Evolutionary conservation across 2,113 vertebrate species (phyloP).

Genomic region (Petrocephalus zakoni): DNA sequence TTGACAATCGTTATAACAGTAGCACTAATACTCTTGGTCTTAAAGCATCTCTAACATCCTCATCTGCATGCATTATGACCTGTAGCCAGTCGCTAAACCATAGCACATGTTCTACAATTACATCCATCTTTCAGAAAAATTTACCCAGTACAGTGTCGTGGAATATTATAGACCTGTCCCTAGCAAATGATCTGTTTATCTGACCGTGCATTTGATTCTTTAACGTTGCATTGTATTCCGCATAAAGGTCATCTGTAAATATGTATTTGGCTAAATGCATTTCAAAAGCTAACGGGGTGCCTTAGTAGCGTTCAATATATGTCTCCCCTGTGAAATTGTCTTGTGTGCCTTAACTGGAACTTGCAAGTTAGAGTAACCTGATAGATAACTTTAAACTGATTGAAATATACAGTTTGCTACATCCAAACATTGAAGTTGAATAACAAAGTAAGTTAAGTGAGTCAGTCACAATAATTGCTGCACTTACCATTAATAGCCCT

Average conservation of each 20-base stretch:
- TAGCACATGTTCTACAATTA: not conserved
- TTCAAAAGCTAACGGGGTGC: not conserved
- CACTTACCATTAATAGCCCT: not conserved
- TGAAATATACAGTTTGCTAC: not conserved
- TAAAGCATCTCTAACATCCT: not conserved
- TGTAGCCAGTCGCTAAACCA: not conserved
- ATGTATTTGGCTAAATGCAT: not conserved
- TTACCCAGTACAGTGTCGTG: not conserved
- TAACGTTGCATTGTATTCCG: not conserved
- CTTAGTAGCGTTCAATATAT: not conserved
- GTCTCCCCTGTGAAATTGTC: not conserved
- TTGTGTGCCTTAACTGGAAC: not conserved
- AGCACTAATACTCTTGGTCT: not conserved
- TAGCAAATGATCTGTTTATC: not conserved
- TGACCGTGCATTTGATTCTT: not conserved
- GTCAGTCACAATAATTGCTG: constrained; percentile 3
- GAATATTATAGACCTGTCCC: not conserved
- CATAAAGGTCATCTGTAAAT: not conserved
- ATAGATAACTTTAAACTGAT: not conserved
- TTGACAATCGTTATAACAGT: not conserved
- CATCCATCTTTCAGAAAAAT: not conserved
- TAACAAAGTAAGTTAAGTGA: not conserved
- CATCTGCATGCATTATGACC: not conserved
- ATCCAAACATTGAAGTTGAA: not conserved
- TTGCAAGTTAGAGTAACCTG: not conserved